Evolutionary conservation across 2,113 vertebrate genomes (phyloP).

Genomic region (Halichoerus grypus): DNA sequence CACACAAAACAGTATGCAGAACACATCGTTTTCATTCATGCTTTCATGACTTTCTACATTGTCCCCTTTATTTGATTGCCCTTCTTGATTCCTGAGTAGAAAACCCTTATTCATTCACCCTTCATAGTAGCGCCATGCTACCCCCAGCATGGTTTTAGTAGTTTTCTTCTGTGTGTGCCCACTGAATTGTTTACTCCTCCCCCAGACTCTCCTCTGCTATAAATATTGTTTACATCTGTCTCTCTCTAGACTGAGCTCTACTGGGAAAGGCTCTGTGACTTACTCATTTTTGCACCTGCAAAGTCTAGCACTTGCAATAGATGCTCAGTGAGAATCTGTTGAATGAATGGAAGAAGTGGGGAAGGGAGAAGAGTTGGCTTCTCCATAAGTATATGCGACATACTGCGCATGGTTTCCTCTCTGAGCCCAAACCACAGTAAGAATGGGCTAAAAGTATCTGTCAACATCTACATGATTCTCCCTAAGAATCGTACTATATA

Average conservation of each 20-base stretch:
- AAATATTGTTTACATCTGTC: background rate
- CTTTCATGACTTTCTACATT: background rate
- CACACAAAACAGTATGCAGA: background rate
- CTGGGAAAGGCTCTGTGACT: background rate
- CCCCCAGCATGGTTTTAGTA: background rate
- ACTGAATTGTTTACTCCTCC: background rate
- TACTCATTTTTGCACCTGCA: background rate
- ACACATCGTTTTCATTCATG: background rate
- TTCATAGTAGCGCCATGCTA: background rate
- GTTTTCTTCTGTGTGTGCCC: background rate
- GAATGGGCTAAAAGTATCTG: background rate
- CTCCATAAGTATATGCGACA: background rate
- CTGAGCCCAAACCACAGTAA: background rate
- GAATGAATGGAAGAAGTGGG: background rate
- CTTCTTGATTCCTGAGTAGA: background rate
- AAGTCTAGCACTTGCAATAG: background rate
- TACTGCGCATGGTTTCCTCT: background rate
- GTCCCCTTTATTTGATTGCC: background rate
- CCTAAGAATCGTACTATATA: background rate
- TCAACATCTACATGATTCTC: background rate
- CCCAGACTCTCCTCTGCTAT: background rate
- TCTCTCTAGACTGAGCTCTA: background rate
- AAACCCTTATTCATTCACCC: background rate
- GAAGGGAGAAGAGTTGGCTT: background rate
- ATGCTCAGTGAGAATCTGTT: background rate